Evolutionary conservation across 2,888 invertebrate genomes (phyloP).

Genomic region (Hirtodrosophila confusa): DNA sequence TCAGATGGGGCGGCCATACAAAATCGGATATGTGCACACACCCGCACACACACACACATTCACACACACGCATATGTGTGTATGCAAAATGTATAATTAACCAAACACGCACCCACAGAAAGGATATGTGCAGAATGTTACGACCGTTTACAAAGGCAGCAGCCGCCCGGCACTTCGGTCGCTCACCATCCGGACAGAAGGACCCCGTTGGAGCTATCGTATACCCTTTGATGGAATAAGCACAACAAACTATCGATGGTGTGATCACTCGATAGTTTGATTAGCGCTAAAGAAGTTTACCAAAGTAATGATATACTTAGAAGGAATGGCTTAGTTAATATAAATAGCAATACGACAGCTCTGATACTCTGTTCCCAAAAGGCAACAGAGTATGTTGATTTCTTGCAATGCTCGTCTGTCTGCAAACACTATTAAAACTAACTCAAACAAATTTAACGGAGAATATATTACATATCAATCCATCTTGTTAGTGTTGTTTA

Average conservation of each 20-base stretch:
- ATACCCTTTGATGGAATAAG: not conserved
- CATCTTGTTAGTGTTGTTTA: too few species aligned
- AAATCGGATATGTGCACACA: slow-evolving; percentile 70
- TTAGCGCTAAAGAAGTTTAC: too few species aligned
- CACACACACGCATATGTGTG: slow-evolving; percentile 6
- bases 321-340: too few species aligned
- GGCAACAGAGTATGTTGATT: too few species aligned
- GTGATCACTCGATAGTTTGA: not conserved
- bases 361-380: too few species aligned
- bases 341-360: too few species aligned
- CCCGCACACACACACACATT: slow-evolving; percentile 13
- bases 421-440: too few species aligned
- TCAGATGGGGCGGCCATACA: slow-evolving; percentile 26
- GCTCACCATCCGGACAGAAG: slow-evolving; percentile 38
- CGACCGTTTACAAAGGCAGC: slow-evolving; percentile 70
- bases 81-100: slow-evolving; percentile 75
- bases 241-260: too few species aligned
- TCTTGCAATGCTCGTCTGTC: too few species aligned
- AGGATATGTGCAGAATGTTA: slow-evolving; percentile 66
- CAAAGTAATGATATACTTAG: too few species aligned
- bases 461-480: too few species aligned
- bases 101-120: slow-evolving; percentile 56
- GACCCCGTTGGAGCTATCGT: slow-evolving; percentile 17
- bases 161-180: slow-evolving; percentile 47
- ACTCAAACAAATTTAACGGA: too few species aligned